Evolutionary conservation across 2,888 invertebrate species (phyloP), one percentile per base, ranked within the genome.

Genomic region (Eulithis prunata): DNA sequence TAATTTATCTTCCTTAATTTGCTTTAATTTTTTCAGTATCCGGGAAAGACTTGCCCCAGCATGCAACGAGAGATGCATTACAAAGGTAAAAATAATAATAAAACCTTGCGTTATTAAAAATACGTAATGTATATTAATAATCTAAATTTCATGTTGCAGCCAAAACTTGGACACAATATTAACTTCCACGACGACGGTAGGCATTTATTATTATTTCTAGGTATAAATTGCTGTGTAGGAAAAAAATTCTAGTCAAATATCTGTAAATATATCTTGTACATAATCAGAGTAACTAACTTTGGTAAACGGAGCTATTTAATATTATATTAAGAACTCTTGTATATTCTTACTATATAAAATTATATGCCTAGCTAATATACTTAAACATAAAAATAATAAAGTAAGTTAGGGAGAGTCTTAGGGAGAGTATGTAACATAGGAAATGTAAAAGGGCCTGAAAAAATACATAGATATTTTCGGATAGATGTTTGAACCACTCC

Each of bases 11-110:
- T 47, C 14, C 13, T 14, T 47, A n/a, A 46, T 32, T 32, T 32
- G 6, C 0, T 32, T 32, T 5, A 32, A 5, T 32, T 47, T 13
- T 91, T 91, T 79, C 94, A 95, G 87, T 94, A 96, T 94, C 95
- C 94, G 74, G 96, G 96, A 71, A 97, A 97, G 88, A 96, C 97
- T 85, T 97, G 97, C 89, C 97, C 97, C 64, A 97, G 97, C 82
- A 98, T 98, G 98, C 96, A 97, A 93, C 96, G 96, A 89, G 97
- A 97, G 85, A 97, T 97, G 91, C 96, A 97, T 93, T 98, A 98
- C 89, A 97, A 97, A 96, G 97, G 97, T 96, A 91, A 74, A 32
- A n/a, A 36, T 21, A 56, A 49, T 41, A 41, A 21, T 10, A 49
- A 49, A 21, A 21, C 11, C 2, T 8, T 47, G 10, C 46, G 13